Evolutionary conservation across 2,888 invertebrate genomes (phyloP).

Genomic region (Rugalucina vietnamica): DNA sequence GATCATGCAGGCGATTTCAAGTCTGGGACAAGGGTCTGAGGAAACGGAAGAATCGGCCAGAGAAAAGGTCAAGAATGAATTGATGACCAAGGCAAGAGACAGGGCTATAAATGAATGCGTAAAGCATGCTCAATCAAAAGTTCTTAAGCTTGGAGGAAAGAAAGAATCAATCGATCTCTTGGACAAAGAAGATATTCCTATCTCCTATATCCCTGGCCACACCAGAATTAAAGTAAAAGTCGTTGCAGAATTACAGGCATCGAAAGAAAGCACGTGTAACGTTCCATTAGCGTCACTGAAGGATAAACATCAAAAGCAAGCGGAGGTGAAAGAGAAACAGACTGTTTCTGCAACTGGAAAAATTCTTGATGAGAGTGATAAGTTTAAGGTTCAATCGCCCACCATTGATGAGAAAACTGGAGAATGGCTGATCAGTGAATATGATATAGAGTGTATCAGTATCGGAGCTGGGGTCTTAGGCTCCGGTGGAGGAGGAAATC

Average conservation of each 20-base stretch:
- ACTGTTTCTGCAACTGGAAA: conserved; percentile 52
- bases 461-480: conserved; percentile 81
- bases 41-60: background rate
- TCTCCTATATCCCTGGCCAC: conserved; percentile 79
- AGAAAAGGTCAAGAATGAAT: conserved; percentile 56
- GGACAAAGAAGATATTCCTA: conserved; percentile 70
- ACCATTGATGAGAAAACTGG: conserved; percentile 64
- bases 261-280: too few species aligned
- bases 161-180: conserved; percentile 60
- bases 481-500: conserved; percentile 81
- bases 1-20: background rate
- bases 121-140: conserved; percentile 29
- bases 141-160: conserved; percentile 59
- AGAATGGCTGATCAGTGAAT: conserved; percentile 77
- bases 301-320: background rate
- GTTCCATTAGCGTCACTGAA: background rate
- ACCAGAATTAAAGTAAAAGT: conserved; percentile 77
- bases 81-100: conserved; percentile 62
- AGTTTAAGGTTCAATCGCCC: conserved; percentile 17
- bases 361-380: background rate
- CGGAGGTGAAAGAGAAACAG: conserved; percentile 48
- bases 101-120: conserved; percentile 53
- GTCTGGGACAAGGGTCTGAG: background rate
- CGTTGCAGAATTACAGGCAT: conserved; percentile 71
- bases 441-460: conserved; percentile 80